Conservation (phyloP, 2,113 vertebrate genomes). For the Thalassarche chlororhynchos region DNA sequence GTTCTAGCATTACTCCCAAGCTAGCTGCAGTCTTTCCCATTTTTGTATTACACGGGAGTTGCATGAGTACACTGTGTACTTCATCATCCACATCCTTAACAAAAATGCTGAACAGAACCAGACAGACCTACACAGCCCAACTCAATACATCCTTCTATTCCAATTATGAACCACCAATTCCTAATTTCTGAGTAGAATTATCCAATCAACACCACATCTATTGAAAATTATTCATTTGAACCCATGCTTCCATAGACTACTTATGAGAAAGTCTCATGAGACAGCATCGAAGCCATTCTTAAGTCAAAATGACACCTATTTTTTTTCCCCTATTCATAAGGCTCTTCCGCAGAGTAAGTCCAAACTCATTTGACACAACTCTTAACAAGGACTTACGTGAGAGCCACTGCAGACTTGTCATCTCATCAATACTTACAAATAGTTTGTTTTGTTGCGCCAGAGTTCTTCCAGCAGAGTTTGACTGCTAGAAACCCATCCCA, state of each 20-base stretch:
- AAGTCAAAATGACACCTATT: background rate
- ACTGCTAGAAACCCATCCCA: background rate
- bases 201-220: background rate
- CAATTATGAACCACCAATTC: background rate
- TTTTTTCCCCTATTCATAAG: background rate
- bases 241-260: background rate
- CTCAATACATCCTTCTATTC: background rate
- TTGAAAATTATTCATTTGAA: background rate
- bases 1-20: background rate
- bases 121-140: background rate
- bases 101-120: background rate
- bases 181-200: background rate
- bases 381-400: rapidly evolving
- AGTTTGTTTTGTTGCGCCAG: background rate
- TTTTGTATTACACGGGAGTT: background rate
- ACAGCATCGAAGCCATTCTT: background rate
- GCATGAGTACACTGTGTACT: background rate
- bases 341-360: background rate
- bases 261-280: background rate
- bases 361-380: background rate
- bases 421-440: background rate
- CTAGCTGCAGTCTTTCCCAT: background rate
- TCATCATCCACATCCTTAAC: background rate
- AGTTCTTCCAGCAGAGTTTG: background rate
- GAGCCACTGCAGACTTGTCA: background rate